Base-by-base conservation (phyloP, 2,797 vertebrate species). In the Eurystomus glaucurus region DNA sequence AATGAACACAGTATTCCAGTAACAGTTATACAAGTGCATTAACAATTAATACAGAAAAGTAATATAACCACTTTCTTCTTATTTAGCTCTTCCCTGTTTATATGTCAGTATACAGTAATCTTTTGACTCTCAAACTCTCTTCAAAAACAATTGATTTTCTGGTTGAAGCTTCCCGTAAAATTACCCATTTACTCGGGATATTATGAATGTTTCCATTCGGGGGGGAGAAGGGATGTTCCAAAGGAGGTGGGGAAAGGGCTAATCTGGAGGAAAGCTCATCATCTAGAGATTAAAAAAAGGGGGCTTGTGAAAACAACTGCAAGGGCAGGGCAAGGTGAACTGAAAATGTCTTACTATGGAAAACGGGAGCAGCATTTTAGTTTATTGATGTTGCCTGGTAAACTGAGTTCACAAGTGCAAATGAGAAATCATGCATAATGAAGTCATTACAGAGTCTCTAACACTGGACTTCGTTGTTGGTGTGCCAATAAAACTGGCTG, bases 401-500 rank as follows among this genome's bases (percentile, higher is more conserved):
- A 96, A 96, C 54, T 84, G 76, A 96, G 94, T 95, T 95, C 97
- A 97, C 79, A 96, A 96, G 96, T 95, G 77, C 90, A 97, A 92
- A 95, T 61, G 79, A 90, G 69, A 91, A 96, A 92, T 95, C 93
- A 80, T 90, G 95, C 95, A 96, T 65, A 97, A 94, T 79, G 87
- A 97, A 95, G 84, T 96, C 81, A 94, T 94, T 96, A 95, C 85
- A 94, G 62, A 90, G 35, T 21, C 87, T 89, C 80, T 75, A 93
- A 96, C 96, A 96, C 62, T 80, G 68, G 79, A 77, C 68, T 91
- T 92, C 20, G 7, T 92, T 96, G 84, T 95, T 93, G 75, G 52
- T 55, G 33, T 82, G 95, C 88, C 90, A 96, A 7, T 95, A 90
- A 89, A 91, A 89, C 85, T 77, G 65, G 62, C 80, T 54, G 95